These are phyloP conservation scores for Pardalotus punctatus DNA, from an alignment of 2,113 vertebrate species.

Conservation along the genomic window DNA sequence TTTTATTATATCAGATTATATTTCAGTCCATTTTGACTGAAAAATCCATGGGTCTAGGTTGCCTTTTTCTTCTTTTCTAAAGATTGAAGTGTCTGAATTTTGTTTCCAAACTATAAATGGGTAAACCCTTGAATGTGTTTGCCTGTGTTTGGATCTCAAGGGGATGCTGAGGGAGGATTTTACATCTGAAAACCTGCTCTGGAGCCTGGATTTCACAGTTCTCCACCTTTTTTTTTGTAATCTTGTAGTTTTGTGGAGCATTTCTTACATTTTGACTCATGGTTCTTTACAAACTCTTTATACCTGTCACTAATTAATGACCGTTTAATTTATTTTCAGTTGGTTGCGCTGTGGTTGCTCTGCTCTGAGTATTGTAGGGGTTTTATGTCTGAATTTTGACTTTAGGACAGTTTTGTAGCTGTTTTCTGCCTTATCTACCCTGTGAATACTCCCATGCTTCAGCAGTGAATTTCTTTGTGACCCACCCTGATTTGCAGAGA, in stretches of 20 bases:
- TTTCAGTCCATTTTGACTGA: neutral
- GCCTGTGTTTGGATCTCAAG: neutral
- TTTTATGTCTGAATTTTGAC: neutral
- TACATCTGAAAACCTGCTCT: neutral
- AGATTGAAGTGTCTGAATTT: neutral
- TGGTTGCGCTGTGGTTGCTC: neutral
- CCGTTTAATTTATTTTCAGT: neutral
- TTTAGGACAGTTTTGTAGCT: neutral
- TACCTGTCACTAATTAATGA: neutral
- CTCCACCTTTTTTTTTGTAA: neutral
- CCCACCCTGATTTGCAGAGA: neutral
- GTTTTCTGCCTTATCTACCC: neutral
- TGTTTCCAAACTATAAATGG: neutral
- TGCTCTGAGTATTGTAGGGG: neutral
- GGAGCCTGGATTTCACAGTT: neutral
- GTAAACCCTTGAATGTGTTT: neutral
- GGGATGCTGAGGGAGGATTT: neutral
- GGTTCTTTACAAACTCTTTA: neutral
- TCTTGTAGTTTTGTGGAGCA: neutral
- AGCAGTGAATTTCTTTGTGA: neutral
- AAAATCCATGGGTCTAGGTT: neutral
- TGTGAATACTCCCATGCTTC: accelerated
- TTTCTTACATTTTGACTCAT: neutral
- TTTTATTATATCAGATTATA: neutral
- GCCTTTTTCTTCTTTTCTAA: neutral